Base-by-base conservation (phyloP, 2,113 vertebrate species). In the Circaetus gallicus region DNA sequence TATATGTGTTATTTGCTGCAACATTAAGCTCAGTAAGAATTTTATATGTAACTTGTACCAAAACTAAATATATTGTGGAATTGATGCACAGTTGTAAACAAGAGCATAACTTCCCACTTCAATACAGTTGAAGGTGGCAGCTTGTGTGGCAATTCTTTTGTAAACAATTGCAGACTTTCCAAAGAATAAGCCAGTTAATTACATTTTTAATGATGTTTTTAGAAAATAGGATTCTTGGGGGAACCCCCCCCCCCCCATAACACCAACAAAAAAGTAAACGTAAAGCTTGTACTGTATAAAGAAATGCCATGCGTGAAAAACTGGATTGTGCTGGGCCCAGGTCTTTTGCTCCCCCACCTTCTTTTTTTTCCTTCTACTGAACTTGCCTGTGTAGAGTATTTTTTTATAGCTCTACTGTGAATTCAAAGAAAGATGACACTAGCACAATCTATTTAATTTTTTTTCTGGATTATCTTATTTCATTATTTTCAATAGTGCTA, bases 1-100 rank as follows among this genome's bases (percentile, higher is more conserved):
- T 97, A 76, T 97, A 82, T 88, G 82, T 67, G 87, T 95, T 97
- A 96, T 97, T 97, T 98, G 95, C 95, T 97, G 96, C 90, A 96
- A 95, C 95, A 97, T 97, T 96, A 97, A 96, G 91, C 95, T 94
- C 90, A 58, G 84, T 96, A 86, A 94, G 95, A 96, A 96, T 96
- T 97, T 97, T 93, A 93, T 94, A 95, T 91, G 91, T 94, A 98
- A 92, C 95, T 94, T 96, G 92, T 91, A 97, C 95, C 92, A 95
- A 95, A 97, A 95, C 88, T 29, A 96, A 96, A 97, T 97, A 95
- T 95, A 93, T 88, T 93, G 93, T 94, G 87, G 94, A 94, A 95
- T 67, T 96, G 96, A 97, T 94, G 96, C 91, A 82, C 71, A 90
- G 94, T 79, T 96, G 91, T 97, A 97, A 97, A 96, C 90, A 95